Evolutionary conservation across 2,113 vertebrate species (phyloP).

Genomic region (Periophthalmus modestus): DNA sequence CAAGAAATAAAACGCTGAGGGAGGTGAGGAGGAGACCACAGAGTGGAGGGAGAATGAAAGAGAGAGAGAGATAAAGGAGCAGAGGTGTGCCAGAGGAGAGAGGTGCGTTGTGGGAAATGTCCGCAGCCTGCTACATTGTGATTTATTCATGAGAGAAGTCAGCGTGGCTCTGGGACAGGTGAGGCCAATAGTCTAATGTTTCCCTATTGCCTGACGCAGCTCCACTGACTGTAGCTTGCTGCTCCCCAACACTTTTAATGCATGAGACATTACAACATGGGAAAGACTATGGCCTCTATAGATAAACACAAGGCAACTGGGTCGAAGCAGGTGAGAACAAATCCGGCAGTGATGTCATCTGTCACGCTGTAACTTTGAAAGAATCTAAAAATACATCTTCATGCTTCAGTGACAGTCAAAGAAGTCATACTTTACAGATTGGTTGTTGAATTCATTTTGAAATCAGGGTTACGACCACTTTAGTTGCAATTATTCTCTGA

Average conservation of each 20-base stretch:
- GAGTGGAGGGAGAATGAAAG: constrained; percentile 5
- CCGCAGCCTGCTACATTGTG: constrained; percentile 50
- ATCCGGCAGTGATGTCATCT: constrained; percentile 36
- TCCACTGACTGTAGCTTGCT: constrained; percentile 56
- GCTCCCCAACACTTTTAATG: constrained; percentile 54
- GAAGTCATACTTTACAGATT: not conserved
- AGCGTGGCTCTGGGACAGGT: constrained; percentile 68
- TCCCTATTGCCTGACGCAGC: constrained; percentile 59
- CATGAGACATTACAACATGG: constrained; percentile 52
- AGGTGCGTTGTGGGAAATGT: constrained; percentile 45
- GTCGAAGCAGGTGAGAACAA: constrained; percentile 38
- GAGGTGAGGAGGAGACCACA: constrained; percentile 8
- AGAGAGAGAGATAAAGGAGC: constrained; percentile 47
- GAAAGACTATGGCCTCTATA: constrained; percentile 43
- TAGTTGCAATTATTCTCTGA: not conserved
- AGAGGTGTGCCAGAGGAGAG: constrained; percentile 52
- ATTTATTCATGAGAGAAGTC: constrained; percentile 76
- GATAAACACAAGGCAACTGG: constrained; percentile 64
- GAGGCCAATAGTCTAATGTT: constrained; percentile 70
- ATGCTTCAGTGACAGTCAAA: constrained; percentile 5
- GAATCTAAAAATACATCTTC: constrained; percentile 28
- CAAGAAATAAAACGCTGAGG: constrained; percentile 29
- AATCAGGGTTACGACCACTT: not conserved
- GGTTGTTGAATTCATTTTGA: not conserved
- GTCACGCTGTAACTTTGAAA: constrained; percentile 41